Evolutionary conservation across 2,888 invertebrate species (phyloP).

Genomic region (Patella ulyssiponensis): DNA sequence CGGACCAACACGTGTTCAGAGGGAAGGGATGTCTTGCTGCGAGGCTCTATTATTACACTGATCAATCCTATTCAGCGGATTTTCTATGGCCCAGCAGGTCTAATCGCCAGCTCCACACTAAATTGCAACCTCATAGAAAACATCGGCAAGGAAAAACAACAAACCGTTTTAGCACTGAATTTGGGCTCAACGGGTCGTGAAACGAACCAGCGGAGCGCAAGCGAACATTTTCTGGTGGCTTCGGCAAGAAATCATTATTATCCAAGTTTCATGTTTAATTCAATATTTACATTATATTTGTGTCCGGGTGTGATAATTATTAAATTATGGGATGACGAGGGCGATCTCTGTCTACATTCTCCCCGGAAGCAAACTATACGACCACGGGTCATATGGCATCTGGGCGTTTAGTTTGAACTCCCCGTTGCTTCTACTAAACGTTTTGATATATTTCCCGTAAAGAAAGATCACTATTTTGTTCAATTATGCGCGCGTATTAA

Average conservation of each 20-base stretch:
- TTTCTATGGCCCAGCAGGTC: slow-evolving; percentile 28
- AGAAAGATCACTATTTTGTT: no score
- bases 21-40: slow-evolving; percentile 12
- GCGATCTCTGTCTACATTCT: neutral
- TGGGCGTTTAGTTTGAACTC: neutral
- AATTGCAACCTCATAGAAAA: slow-evolving; percentile 22
- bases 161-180: slow-evolving; percentile 13
- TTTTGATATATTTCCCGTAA: no score
- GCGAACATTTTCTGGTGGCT: slow-evolving; percentile 2
- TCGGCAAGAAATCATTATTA: neutral
- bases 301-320: neutral
- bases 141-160: slow-evolving; percentile 3
- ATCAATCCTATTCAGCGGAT: slow-evolving; percentile 16
- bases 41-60: slow-evolving; percentile 21
- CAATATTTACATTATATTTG: slow-evolving; percentile 8
- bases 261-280: slow-evolving; percentile 7
- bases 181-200: neutral
- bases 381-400: slow-evolving; percentile 3
- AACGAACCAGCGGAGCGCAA: slow-evolving; percentile 3
- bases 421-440: neutral
- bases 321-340: neutral
- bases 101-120: slow-evolving; percentile 23
- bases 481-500: no score
- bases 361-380: neutral
- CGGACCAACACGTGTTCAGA: slow-evolving; percentile 1